Percentiles rank a stretch among this genome's conserved stretches.
These are phyloP conservation scores for Trichomalopsis sarcophagae DNA, from an alignment of 1,140 invertebrate species.

Conservation along the genomic window DNA sequence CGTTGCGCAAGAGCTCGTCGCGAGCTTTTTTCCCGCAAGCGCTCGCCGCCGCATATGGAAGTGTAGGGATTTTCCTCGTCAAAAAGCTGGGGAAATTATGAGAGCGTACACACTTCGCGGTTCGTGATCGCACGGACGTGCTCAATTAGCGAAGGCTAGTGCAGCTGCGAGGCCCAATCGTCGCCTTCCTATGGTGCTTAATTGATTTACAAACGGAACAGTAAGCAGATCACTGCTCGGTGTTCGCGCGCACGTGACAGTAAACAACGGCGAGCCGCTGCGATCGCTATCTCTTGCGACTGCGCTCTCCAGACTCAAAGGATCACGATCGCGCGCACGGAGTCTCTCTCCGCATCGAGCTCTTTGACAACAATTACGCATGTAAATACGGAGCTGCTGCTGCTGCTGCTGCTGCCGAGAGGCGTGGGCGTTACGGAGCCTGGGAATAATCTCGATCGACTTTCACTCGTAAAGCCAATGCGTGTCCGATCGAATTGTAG, in stretches of 20 bases:
- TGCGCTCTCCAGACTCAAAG: background rate
- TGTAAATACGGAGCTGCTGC: background rate
- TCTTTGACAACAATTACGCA: slow-evolving; percentile 4
- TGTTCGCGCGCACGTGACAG: slow-evolving; percentile 32
- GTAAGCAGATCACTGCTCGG: slow-evolving; percentile 4
- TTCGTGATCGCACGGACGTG: slow-evolving; percentile 19
- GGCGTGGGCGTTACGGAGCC: background rate
- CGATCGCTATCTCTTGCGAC: slow-evolving; percentile 30
- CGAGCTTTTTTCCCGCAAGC: background rate
- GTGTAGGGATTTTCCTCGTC: background rate
- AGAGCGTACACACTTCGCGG: background rate
- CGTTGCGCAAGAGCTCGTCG: slow-evolving; percentile 6
- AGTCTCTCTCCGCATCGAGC: background rate
- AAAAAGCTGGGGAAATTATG: background rate
- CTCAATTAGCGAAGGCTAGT: slow-evolving; percentile 58
- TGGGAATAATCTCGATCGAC: slow-evolving; percentile 1
- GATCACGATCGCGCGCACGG: slow-evolving; percentile 30
- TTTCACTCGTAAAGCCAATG: slow-evolving; percentile 12
- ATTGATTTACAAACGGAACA: slow-evolving; percentile 67
- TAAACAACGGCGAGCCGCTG: slow-evolving; percentile 28
- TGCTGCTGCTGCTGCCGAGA: background rate
- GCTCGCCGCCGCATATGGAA: background rate
- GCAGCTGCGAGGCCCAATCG: slow-evolving; percentile 34
- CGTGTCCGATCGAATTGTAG: background rate
- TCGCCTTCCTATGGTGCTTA: slow-evolving; percentile 55